Conservation (phyloP, 2,113 vertebrate species). For the Neodontobutis hainanensis region DNA sequence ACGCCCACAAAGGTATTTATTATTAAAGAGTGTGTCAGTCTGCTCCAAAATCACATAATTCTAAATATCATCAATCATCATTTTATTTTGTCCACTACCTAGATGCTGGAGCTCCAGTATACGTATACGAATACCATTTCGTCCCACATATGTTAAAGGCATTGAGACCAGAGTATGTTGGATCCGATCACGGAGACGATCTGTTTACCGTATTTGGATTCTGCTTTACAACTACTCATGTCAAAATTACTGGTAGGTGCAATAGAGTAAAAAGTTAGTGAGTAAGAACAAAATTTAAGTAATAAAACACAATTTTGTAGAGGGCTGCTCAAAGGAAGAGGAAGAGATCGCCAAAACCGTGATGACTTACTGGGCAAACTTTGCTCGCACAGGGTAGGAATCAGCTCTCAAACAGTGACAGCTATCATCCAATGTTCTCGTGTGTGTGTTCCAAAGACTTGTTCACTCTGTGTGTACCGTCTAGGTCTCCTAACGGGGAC, state of each 20-base stretch:
- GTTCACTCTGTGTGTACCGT: background rate
- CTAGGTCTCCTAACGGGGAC: conserved; percentile 74
- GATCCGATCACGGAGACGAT: conserved; percentile 85
- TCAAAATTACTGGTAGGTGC: conserved; percentile 48
- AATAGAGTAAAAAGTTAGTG: background rate
- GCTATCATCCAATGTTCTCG: background rate
- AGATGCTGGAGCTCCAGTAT: conserved; percentile 80
- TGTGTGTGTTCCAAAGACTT: background rate
- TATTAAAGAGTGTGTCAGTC: background rate
- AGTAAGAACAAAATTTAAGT: too few relatives aligned
- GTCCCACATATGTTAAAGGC: conserved; percentile 46
- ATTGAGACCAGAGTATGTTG: conserved; percentile 80
- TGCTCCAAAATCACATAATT: too few relatives aligned
- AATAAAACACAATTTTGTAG: conserved; percentile 45
- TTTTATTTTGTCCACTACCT: background rate
- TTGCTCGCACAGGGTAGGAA: conserved; percentile 78
- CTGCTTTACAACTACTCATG: conserved; percentile 78
- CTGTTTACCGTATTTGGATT: conserved; percentile 81
- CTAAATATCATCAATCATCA: too few relatives aligned
- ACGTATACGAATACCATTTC: conserved; percentile 88
- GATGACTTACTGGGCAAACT: conserved; percentile 83
- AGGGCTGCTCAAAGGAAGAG: conserved; percentile 66
- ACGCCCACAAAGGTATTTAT: conserved; percentile 78
- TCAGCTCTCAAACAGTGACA: background rate
- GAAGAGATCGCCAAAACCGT: conserved; percentile 62